phyloP scores from a whole-genome alignment of 2,113 vertebrate species.

The Phalacrocorax pelagicus region DNA sequence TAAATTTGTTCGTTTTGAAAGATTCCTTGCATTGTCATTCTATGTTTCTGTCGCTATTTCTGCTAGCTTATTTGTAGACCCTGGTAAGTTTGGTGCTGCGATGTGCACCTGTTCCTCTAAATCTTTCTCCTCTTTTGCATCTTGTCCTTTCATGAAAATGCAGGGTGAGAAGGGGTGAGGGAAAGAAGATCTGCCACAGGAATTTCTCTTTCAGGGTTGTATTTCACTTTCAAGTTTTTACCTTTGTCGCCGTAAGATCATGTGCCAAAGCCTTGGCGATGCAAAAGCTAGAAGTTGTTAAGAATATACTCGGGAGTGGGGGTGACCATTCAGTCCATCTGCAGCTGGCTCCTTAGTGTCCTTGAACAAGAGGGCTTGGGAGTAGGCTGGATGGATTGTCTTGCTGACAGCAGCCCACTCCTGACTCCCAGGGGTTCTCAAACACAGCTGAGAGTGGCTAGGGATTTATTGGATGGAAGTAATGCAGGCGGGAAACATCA shows the following conservation, averaged over 20 bases:
- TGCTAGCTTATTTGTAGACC: conserved; percentile 21
- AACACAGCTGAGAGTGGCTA: conserved; percentile 7
- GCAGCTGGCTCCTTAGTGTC: conserved; percentile 35
- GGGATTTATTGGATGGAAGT: conserved; percentile 9
- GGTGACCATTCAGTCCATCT: neutral
- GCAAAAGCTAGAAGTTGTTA: conserved; percentile 5
- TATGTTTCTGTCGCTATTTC: neutral
- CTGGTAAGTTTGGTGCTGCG: neutral
- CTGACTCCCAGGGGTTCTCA: neutral
- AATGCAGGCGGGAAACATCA: neutral
- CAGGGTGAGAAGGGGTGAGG: conserved; percentile 54
- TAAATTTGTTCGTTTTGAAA: neutral
- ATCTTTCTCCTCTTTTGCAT: conserved; percentile 50
- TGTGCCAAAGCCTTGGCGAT: conserved; percentile 6
- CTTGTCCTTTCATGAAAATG: conserved; percentile 59
- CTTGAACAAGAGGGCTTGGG: conserved; percentile 19
- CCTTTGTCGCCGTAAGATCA: conserved; percentile 38
- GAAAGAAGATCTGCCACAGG: conserved; percentile 53
- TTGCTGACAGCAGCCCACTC: conserved; percentile 8
- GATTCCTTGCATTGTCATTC: neutral
- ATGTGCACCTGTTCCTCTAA: conserved; percentile 55
- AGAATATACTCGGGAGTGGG: neutral
- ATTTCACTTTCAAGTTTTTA: conserved; percentile 59
- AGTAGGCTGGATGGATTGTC: conserved; percentile 2
- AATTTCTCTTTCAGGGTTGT: conserved; percentile 53